These are phyloP conservation scores for Crioceris asparagi DNA, from an alignment of 2,888 invertebrate species.

Conservation along the genomic window DNA sequence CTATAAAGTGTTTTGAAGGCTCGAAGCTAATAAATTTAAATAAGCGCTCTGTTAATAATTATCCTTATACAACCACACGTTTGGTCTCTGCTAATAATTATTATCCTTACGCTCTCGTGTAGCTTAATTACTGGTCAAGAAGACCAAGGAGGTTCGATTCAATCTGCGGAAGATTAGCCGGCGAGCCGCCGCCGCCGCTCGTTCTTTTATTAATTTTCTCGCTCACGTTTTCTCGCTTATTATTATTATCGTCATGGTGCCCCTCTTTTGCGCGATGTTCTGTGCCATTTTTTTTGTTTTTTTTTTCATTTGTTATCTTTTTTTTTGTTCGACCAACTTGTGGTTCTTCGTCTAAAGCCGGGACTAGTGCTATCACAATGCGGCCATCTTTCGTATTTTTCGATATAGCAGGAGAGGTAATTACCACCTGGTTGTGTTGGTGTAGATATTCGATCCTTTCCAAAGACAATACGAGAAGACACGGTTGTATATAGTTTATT, in stretches of 20 bases:
- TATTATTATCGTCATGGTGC: neutral
- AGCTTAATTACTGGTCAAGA: conserved; percentile 18
- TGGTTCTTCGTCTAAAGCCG: no score
- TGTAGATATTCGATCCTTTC: no score
- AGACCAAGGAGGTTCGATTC: conserved; percentile 4
- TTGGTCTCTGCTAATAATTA: conserved; percentile 17
- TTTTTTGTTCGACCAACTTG: no score
- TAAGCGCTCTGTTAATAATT: conserved; percentile 22
- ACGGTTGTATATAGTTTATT: no score
- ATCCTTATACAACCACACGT: conserved; percentile 7
- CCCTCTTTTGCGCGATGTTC: no score
- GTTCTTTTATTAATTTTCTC: conserved; percentile 2
- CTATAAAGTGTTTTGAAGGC: neutral
- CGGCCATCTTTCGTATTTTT: no score
- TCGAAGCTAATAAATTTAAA: conserved; percentile 20
- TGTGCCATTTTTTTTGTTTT: no score
- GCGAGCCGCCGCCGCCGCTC: neutral
- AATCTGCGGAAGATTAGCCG: conserved; percentile 4
- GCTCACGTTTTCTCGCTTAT: conserved; percentile 2
- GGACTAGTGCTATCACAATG: no score
- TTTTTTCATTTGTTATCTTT: no score
- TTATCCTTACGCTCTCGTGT: conserved; percentile 12
- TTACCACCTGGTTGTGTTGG: no score
- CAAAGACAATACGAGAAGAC: no score
- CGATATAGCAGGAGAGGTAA: no score